Evolutionary conservation across 1,140 invertebrate species (phyloP), one percentile per base, ranked within the genome.

Genomic region (Procambarus virginalis): DNA sequence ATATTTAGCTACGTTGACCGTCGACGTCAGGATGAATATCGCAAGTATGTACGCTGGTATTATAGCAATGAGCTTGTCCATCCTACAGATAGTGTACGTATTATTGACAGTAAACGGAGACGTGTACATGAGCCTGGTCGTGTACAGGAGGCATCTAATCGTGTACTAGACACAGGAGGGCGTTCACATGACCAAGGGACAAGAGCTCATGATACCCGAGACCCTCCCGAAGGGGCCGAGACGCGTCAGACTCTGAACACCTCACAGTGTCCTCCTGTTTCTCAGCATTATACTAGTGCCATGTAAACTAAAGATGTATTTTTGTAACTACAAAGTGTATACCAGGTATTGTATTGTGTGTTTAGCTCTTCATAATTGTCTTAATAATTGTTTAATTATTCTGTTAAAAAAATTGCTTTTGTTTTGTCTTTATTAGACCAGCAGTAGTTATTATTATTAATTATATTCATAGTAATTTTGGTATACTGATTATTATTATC

Each of bases 1-100:
- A 86, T 94, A 6, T 93, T 95, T 79, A 94, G 93, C 86, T 94
- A 93, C 78, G 92, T 94, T 22, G 94, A 93, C 79, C 85, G 91
- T n/a, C 81, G 90, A 5, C 86, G 90, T 12, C 70, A 87, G 49
- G 90, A 86, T 2, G 91, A 92, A 46, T 92, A 92, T 75, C 83
- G 81, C 81, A 92, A 92, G 84, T 92, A 92, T 81, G 91, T 92
- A 45, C 86, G 84, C 20, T 92, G 91, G 91, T 88, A 92, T 87
- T 92, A 92, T 58, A 92, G 91, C 60, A 92, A 88, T 79, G 87
- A 92, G 79, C 79, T 92, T 51, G 81, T 92, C 34, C 91, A 92
- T 51, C 91, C 91, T 20, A 89, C 87, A 51, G 91, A 92, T 70
- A 89, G 76, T 84, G 90, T 92, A 6, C 87, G 90, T 76, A 90